A percentile compares a stretch with the other conserved stretches of the same genome.
These are phyloP conservation scores for zebrafish (Danio rerio) DNA, from an alignment of 2,113 vertebrate genomes.

Conservation along the genomic window DNA sequence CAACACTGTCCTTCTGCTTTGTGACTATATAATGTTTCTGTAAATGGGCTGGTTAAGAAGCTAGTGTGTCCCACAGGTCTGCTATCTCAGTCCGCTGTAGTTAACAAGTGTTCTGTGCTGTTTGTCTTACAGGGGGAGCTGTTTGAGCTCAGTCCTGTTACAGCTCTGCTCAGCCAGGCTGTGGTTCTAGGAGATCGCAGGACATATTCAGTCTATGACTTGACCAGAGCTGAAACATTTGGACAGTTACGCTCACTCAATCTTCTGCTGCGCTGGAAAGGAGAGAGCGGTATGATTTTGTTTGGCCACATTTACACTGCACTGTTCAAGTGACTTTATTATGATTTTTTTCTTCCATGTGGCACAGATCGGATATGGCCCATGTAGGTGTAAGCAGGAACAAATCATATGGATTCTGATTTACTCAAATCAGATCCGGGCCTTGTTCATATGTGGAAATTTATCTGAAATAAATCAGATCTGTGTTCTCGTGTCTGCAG, in stretches of 20 bases:
- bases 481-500: no score
- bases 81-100: not conserved
- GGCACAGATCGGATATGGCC: no score
- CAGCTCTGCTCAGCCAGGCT: constrained; percentile 76
- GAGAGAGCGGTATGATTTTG: constrained; percentile 75
- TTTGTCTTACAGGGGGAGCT: constrained; percentile 81
- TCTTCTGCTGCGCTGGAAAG: constrained; percentile 89
- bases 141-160: constrained; percentile 86
- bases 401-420: no score
- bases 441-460: no score
- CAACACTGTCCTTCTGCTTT: not conserved
- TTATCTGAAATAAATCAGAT: no score
- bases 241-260: constrained; percentile 87
- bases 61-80: no score
- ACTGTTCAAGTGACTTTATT: no score
- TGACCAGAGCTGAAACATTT: constrained; percentile 81
- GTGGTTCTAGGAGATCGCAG: constrained; percentile 85
- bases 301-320: no score
- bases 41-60: not conserved
- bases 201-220: constrained; percentile 89
- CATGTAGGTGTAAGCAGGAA: no score
- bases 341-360: no score
- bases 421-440: no score
- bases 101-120: constrained; percentile 2
- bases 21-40: not conserved